These are phyloP conservation scores for Pseudomyrmex dendroicus DNA, from an alignment of 1,140 invertebrate genomes.

Conservation along the genomic window DNA sequence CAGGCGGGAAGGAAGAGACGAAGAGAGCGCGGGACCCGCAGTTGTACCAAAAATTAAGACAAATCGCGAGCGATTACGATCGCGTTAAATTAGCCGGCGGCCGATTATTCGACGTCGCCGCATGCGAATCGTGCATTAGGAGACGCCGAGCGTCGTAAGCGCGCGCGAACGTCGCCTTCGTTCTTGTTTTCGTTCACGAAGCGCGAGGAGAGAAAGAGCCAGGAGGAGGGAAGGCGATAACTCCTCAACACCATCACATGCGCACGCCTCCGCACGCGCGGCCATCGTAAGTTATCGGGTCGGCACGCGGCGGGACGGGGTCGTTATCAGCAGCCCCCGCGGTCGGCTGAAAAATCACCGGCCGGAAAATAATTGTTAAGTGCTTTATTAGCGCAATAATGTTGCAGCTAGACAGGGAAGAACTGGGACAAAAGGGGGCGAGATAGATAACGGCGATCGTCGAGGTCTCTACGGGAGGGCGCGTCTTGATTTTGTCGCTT, in stretches of 20 bases:
- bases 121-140: slow-evolving; percentile 75
- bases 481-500: slow-evolving; percentile 24
- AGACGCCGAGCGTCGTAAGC: slow-evolving; percentile 29
- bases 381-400: slow-evolving; percentile 74
- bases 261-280: slow-evolving; percentile 8
- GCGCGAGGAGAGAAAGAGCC: background rate
- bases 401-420: slow-evolving; percentile 36
- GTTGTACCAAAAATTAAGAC: slow-evolving; percentile 74
- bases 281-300: slow-evolving; percentile 59
- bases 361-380: slow-evolving; percentile 75
- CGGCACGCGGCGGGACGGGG: slow-evolving; percentile 49
- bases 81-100: slow-evolving; percentile 71
- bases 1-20: slow-evolving; percentile 50
- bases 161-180: background rate
- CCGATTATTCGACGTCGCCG: slow-evolving; percentile 63
- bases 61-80: slow-evolving; percentile 71
- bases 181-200: slow-evolving; percentile 61
- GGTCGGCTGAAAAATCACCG: slow-evolving; percentile 72
- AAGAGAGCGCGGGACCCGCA: slow-evolving; percentile 1
- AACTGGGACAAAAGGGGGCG: slow-evolving; percentile 52
- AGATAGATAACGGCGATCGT: slow-evolving; percentile 64
- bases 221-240: slow-evolving; percentile 52
- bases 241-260: slow-evolving; percentile 24
- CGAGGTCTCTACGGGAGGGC: slow-evolving; percentile 28
- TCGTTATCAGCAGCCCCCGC: slow-evolving; percentile 63